Evolutionary conservation across 2,113 vertebrate genomes (phyloP), one percentile per base, ranked within the genome.

Genomic region (Pterocles gutturalis): DNA sequence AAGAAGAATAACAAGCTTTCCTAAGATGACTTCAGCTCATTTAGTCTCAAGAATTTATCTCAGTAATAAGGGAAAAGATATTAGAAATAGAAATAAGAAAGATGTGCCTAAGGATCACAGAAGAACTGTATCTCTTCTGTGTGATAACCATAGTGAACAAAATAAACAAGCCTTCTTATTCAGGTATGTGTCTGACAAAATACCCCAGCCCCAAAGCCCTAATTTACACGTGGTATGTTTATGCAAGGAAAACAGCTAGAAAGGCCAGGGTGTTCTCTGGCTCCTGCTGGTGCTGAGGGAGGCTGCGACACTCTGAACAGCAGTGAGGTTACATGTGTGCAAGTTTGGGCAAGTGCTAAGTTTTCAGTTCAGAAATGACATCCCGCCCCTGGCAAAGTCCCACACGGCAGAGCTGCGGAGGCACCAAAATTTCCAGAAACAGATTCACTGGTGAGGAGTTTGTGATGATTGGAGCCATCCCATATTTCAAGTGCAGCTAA

Each of bases 261-360:
- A 43, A 53, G 26, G 24, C 4, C 12, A 58, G 28, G 13, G 9
- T 34, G 3, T 16, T 64, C 25, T 29, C 60, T 57, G 41, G 19
- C 15, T n/a, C 7, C 2, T 7, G 10, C 25, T 25, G 45, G 29
- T 1, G 10, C 5, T 0, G 0, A 1, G 1, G 36, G 11, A 62
- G 51, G 26, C 31, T 75, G 64, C 15, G 21, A 1, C 18, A 3
- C 7, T 33, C 57, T 8, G 29, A 75, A 13, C 24, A 54, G 25
- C 31, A 26, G 5, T 2, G 2, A 15, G 22, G 20, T 12, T 22
- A 45, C 25, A 1, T 0, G 0, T 5, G 31, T 49, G 55, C 1
- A 5, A 48, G 26, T 5, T 1, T 3, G 34, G 49, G 33, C 19
- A 13, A 38, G 26, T 3, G 14, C 13, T 25, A 69, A 17, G 6